Evolutionary conservation across 2,797 vertebrate genomes (phyloP).

Genomic region (Stomatorhinus walkeri): DNA sequence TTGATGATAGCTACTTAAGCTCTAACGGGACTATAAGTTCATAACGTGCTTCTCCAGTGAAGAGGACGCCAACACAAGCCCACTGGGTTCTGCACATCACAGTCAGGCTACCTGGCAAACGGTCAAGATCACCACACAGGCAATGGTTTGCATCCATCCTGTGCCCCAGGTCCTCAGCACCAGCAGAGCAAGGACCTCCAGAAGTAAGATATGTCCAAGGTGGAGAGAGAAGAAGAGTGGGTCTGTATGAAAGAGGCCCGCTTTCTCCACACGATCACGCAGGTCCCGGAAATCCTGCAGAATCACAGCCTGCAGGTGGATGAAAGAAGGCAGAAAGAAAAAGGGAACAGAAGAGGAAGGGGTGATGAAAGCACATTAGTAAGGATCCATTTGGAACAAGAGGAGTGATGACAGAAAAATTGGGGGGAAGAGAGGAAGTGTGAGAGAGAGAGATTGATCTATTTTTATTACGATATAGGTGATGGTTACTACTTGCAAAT

Average conservation of each 20-base stretch:
- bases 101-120: conserved; percentile 70
- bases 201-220: conserved; percentile 73
- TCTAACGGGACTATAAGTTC: not conserved
- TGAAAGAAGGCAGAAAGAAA: not conserved
- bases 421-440: not conserved
- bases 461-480: not conserved
- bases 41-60: not conserved
- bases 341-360: not conserved
- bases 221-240: conserved; percentile 78
- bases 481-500: not conserved
- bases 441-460: not conserved
- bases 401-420: not conserved
- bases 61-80: not conserved
- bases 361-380: not conserved
- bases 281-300: conserved; percentile 75
- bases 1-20: not conserved
- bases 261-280: conserved; percentile 60
- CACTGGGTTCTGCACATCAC: not conserved
- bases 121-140: conserved; percentile 65
- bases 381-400: not conserved
- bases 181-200: conserved; percentile 75
- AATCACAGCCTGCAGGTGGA: conserved; percentile 59
- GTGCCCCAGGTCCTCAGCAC: conserved; percentile 70
- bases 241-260: conserved; percentile 69
- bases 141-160: conserved; percentile 71